These are phyloP conservation scores for Omphaloscelis lunosa DNA, from an alignment of 2,888 invertebrate genomes.

Conservation along the genomic window DNA sequence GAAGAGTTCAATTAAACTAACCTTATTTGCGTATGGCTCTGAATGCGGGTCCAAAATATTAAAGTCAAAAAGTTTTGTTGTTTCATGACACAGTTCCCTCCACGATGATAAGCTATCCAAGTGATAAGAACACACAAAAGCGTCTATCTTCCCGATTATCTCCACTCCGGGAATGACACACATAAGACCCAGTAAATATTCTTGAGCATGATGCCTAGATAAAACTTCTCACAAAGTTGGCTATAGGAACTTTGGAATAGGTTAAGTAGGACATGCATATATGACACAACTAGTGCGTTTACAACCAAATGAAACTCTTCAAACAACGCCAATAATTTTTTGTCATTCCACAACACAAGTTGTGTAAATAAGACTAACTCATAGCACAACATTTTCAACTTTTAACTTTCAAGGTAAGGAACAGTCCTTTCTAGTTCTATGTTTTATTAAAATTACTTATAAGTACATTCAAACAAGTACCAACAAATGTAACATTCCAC, in stretches of 20 bases:
- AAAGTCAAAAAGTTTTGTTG: background rate
- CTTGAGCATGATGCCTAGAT: constrained; percentile 13
- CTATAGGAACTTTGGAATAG: background rate
- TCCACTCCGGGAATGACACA: constrained; percentile 25
- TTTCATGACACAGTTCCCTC: constrained; percentile 27
- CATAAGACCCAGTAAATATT: constrained; percentile 32
- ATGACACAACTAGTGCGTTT: background rate
- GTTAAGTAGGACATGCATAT: background rate
- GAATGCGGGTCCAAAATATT: background rate
- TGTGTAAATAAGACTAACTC: constrained; percentile 50
- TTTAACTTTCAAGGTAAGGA: constrained; percentile 69
- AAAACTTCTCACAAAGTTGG: constrained; percentile 19
- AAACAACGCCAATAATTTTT: constrained; percentile 1
- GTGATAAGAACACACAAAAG: constrained; percentile 53
- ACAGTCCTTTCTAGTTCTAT: constrained; percentile 62
- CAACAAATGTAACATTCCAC: constrained; percentile 13
- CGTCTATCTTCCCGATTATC: constrained; percentile 52
- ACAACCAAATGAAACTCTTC: background rate
- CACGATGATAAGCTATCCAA: constrained; percentile 44
- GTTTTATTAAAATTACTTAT: constrained; percentile 17
- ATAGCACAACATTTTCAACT: constrained; percentile 41
- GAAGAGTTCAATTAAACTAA: background rate
- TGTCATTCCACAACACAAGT: constrained; percentile 43
- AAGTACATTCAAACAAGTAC: constrained; percentile 5
- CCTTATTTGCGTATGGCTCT: background rate